These are phyloP conservation scores for Carcharodon carcharias DNA, from an alignment of 2,797 vertebrate genomes.

Conservation along the genomic window DNA sequence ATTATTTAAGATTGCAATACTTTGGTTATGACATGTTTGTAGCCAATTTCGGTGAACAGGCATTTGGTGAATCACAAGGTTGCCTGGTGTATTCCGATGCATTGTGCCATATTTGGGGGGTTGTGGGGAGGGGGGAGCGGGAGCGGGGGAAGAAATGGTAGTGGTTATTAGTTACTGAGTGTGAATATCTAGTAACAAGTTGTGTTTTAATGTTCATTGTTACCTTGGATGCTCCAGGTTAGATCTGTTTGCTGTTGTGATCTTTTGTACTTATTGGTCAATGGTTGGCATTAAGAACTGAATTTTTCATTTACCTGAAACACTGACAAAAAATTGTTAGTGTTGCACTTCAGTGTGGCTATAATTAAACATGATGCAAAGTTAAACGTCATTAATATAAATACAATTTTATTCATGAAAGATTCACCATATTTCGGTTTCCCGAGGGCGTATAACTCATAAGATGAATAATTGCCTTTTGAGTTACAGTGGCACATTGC, in stretches of 20 bases:
- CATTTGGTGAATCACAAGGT: background rate
- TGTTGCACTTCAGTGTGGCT: background rate
- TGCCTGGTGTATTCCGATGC: background rate
- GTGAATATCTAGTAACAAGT: background rate
- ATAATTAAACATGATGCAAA: background rate
- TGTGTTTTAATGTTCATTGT: background rate
- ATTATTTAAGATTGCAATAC: background rate
- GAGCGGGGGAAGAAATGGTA: background rate
- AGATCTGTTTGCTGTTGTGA: background rate
- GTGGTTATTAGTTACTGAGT: background rate
- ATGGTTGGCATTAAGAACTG: background rate
- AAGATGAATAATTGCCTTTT: background rate
- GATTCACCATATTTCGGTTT: background rate
- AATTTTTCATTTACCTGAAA: background rate
- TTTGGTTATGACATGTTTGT: background rate
- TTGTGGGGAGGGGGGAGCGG: background rate
- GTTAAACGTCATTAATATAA: background rate
- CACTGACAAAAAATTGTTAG: background rate
- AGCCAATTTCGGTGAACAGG: background rate
- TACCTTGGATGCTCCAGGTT: background rate
- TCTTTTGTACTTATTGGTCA: conserved; percentile 29
- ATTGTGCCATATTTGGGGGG: background rate
- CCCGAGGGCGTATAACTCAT: background rate
- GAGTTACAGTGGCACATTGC: background rate
- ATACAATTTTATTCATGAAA: background rate